These are phyloP conservation scores for Sphinx pinastri DNA, from an alignment of 2,888 invertebrate genomes.

Conservation along the genomic window DNA sequence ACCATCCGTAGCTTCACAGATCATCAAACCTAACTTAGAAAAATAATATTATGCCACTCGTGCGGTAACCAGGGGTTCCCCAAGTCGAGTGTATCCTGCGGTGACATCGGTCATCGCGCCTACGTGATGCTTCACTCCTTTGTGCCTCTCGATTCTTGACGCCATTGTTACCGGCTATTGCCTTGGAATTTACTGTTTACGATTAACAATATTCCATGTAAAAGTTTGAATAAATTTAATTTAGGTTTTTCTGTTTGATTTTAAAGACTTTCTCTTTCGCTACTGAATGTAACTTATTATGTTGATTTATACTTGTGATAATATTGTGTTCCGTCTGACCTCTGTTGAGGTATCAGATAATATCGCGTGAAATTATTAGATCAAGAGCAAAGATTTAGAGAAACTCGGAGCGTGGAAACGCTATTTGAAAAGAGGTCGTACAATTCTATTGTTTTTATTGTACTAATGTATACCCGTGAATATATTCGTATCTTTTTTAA, in stretches of 20 bases:
- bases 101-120: neutral
- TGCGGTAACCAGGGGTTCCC: neutral
- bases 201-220: neutral
- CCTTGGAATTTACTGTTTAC: neutral
- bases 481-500: neutral
- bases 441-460: neutral
- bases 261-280: no score
- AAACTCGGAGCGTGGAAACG: neutral
- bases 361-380: neutral
- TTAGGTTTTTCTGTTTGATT: neutral
- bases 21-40: no score
- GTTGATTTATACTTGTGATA: no score
- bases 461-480: neutral
- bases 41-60: no score
- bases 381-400: neutral
- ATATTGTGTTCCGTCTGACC: no score
- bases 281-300: no score
- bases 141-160: neutral
- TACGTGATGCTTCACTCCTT: neutral
- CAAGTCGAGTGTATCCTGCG: neutral
- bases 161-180: constrained; percentile 16
- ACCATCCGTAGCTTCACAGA: no score
- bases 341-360: neutral
- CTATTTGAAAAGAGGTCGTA: neutral
- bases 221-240: neutral